phyloP scores from a whole-genome alignment of 1,140 invertebrate species.

The Drosophila triauraria region DNA sequence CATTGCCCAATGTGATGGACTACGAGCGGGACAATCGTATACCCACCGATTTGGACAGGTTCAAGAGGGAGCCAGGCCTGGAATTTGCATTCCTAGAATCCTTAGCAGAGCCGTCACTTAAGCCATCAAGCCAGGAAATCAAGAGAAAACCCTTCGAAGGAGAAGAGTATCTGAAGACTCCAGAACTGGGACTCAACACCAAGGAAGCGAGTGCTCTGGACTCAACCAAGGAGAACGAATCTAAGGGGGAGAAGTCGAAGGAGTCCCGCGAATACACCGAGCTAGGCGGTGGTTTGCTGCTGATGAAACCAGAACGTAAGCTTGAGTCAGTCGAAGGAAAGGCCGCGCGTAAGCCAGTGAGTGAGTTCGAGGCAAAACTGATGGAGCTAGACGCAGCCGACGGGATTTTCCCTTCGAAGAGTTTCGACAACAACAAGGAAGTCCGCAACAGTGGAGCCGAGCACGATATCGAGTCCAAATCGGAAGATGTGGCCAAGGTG shows the following conservation, averaged over 20 bases:
- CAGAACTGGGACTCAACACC: neutral
- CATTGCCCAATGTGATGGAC: conserved; percentile 33
- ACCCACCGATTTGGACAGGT: conserved; percentile 16
- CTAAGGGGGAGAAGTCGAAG: neutral
- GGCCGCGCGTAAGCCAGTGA: neutral
- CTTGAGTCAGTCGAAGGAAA: neutral
- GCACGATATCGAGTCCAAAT: no score
- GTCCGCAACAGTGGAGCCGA: no score
- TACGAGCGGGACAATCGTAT: conserved; percentile 31
- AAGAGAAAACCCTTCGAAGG: no score
- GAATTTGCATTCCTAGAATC: neutral
- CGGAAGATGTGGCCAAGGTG: no score
- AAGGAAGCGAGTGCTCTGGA: neutral
- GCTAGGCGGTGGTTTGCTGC: neutral
- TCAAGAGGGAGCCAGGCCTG: conserved; percentile 20
- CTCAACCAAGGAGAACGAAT: neutral
- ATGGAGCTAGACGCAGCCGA: no score
- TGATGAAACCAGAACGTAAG: conserved; percentile 4
- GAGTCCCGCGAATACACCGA: neutral
- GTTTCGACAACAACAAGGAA: no score
- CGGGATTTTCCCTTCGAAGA: no score
- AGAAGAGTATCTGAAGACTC: neutral
- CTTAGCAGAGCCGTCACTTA: no score
- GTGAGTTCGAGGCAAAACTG: neutral
- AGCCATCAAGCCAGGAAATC: no score